phyloP scores from a whole-genome alignment of 2,888 invertebrate species.

The Hymenopus coronatus region DNA sequence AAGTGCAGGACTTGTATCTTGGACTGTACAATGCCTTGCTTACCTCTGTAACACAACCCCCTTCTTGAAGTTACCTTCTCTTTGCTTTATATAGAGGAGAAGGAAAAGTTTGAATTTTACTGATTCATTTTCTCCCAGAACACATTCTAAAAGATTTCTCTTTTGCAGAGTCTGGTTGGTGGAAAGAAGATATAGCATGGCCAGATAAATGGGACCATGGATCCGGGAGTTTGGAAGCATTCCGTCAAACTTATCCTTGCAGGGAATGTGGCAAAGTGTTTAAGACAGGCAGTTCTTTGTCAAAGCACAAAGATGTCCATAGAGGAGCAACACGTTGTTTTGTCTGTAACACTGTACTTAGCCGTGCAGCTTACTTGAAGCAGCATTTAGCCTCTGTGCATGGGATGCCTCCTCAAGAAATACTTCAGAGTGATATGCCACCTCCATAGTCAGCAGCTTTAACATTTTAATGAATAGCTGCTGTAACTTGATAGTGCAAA shows the following conservation, averaged over 20 bases:
- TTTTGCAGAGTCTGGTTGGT: neutral
- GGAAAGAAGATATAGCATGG: conserved; percentile 1
- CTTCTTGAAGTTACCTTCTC: too few relatives aligned
- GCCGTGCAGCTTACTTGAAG: conserved; percentile 42
- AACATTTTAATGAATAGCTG: neutral
- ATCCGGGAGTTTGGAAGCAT: neutral
- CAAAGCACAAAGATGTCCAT: conserved; percentile 61
- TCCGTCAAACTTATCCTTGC: conserved; percentile 42
- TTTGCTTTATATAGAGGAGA: too few relatives aligned
- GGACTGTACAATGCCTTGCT: too few relatives aligned
- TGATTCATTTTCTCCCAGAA: neutral
- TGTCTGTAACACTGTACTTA: conserved; percentile 60
- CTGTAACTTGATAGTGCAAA: too few relatives aligned
- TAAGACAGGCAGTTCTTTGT: conserved; percentile 59
- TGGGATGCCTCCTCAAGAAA: neutral
- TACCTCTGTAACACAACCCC: too few relatives aligned
- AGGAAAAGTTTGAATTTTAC: too few relatives aligned
- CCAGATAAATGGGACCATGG: conserved; percentile 1
- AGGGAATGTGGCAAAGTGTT: conserved; percentile 62
- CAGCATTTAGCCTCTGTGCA: conserved; percentile 37
- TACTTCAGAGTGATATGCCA: neutral
- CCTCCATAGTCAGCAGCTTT: neutral
- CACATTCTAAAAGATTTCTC: neutral
- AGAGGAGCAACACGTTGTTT: conserved; percentile 63
- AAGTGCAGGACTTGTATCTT: too few relatives aligned